These are phyloP conservation scores for Ptilonorhynchus violaceus DNA, from an alignment of 2,113 vertebrate genomes.

Conservation along the genomic window DNA sequence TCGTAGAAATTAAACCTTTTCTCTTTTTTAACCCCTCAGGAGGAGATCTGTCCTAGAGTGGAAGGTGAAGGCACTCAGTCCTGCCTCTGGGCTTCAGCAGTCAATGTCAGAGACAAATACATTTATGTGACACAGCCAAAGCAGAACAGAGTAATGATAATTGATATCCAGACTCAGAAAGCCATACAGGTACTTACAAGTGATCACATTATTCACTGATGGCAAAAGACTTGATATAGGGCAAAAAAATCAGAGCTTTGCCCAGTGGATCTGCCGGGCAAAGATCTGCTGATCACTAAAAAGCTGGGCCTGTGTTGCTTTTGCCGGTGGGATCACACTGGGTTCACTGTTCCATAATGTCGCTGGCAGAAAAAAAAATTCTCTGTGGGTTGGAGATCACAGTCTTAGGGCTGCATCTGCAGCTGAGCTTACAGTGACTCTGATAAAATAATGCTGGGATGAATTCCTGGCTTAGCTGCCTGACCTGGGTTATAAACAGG, in stretches of 20 bases:
- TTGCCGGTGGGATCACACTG: neutral
- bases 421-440: neutral
- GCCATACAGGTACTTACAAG: slow-evolving; percentile 84
- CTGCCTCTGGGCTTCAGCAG: slow-evolving; percentile 90
- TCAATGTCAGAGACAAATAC: slow-evolving; percentile 90
- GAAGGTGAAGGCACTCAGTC: slow-evolving; percentile 73
- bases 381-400: neutral
- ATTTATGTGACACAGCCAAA: slow-evolving; percentile 89
- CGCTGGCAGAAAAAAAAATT: neutral
- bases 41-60: slow-evolving; percentile 88
- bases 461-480: neutral
- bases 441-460: neutral
- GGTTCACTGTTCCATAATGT: neutral
- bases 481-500: neutral
- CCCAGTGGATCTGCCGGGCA: neutral
- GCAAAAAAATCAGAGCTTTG: neutral
- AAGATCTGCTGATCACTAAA: neutral
- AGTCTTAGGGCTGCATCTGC: neutral
- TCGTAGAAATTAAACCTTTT: slow-evolving; percentile 32
- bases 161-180: slow-evolving; percentile 91
- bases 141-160: slow-evolving; percentile 83
- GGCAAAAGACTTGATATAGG: neutral
- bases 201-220: neutral
- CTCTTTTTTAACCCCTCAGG: slow-evolving; percentile 68
- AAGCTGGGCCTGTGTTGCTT: neutral